Evolutionary conservation across 1,140 invertebrate genomes (phyloP), one percentile per base, ranked within the genome.

Genomic region (Neodiprion pinetum): DNA sequence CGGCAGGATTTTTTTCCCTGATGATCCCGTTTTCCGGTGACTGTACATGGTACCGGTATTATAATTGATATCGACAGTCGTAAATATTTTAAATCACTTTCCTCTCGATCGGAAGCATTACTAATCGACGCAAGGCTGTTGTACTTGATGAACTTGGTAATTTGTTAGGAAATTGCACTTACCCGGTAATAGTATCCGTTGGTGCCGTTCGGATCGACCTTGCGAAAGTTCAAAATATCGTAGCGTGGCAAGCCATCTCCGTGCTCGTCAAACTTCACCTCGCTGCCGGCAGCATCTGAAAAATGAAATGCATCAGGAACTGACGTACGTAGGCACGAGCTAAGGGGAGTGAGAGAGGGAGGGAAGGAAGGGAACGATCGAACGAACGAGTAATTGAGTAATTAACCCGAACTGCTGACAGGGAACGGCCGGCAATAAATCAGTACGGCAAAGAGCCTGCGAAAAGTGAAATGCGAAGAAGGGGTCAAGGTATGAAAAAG

Each of bases 221-320:
- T 87, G 78, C 90, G 90, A 79, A 91, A 92, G 84, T 92, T 92
- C 72, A 90, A 86, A 76, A 93, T 92, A 74, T 91, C 92, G 81
- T 93, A 92, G 40, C 92, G 86, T 9, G 92, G 91, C 9, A 93
- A 86, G n/a, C 93, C 93, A 80, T 94, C 93, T 9, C 93, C 93
- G 76, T 91, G 88, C 70, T 89, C 85, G 82, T 93, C 92, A 80
- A 94, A 94, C 76, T 91, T 90, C 67, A 94, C 92, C 74, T 90
- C 87, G 80, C 91, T 93, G 61, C 91, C 92, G 21, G 91, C 92
- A 50, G 90, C 79, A 88, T 93, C 93, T 93, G 86, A 61, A 89
- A 88, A 75, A 71, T 49, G 0, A 50, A n/a, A 70, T 70, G 21
- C 67, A 70, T 40, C 48, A 14, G n/a, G 10, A 9, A 23, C 11